Conservation (phyloP, 2,113 vertebrate species). For the Pachycephala philippinensis region DNA sequence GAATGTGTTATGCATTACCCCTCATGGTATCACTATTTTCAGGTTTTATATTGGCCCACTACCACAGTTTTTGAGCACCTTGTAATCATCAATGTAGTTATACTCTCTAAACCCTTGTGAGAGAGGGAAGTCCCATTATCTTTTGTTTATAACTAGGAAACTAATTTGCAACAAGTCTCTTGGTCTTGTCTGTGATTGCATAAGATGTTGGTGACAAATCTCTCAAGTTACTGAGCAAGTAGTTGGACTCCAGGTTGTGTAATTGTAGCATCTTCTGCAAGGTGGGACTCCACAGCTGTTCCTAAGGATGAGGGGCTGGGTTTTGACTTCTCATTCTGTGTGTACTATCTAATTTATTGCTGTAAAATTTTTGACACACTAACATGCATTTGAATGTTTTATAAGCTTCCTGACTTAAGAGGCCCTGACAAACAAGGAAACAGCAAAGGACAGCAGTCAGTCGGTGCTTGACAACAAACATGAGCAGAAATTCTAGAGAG, state of each 20-base stretch:
- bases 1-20: not conserved
- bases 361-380: not conserved
- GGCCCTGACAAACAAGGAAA: not conserved
- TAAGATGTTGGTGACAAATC: not conserved
- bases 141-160: not conserved
- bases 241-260: not conserved
- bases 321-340: not conserved
- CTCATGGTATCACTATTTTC: not conserved
- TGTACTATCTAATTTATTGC: not conserved
- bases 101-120: not conserved
- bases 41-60: not conserved
- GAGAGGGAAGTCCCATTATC: not conserved
- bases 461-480: not conserved
- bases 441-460: not conserved
- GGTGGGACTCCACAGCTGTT: not conserved
- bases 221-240: not conserved
- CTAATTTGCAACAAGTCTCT: not conserved
- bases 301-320: not conserved
- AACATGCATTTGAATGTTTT: not conserved
- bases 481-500: not conserved
- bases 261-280: not conserved
- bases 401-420: not conserved
- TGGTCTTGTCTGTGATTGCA: not conserved
- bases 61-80: not conserved
- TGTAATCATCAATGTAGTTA: not conserved